Percentiles rank a stretch among this genome's conserved stretches.
phyloP scores from a whole-genome alignment of 2,888 invertebrate genomes.

The Hemistola chrysoprasaria region DNA sequence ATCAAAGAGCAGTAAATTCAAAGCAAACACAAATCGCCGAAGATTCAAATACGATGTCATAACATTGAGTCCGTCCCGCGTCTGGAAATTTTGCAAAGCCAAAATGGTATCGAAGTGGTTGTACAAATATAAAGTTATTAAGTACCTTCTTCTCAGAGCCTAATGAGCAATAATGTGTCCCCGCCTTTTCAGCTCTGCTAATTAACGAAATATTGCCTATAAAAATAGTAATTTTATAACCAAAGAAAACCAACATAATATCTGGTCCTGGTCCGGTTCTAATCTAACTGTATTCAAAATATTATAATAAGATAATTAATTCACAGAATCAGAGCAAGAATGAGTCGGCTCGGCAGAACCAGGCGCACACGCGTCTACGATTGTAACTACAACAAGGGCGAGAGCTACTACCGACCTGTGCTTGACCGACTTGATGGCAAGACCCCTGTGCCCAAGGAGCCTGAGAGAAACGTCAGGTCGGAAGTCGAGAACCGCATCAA shows the following conservation, averaged over 20 bases:
- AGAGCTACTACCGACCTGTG: slow-evolving; percentile 91
- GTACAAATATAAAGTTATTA: no score
- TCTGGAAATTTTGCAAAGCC: no score
- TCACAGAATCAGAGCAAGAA: slow-evolving; percentile 31
- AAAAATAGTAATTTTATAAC: no score
- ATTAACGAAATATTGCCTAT: no score
- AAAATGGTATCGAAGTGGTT: no score
- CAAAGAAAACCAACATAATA: no score
- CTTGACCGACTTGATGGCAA: slow-evolving; percentile 89
- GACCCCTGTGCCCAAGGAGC: slow-evolving; percentile 51
- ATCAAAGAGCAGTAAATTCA: slow-evolving; percentile 6
- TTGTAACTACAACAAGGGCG: slow-evolving; percentile 92
- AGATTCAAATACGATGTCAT: no score
- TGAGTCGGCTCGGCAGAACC: slow-evolving; percentile 81
- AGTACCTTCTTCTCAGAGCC: no score
- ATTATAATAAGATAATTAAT: not conserved
- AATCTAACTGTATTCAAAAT: slow-evolving; percentile 12
- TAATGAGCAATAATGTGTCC: no score
- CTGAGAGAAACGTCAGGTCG: slow-evolving; percentile 59
- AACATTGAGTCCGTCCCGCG: no score
- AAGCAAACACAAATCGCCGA: not conserved
- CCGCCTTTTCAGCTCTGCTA: no score
- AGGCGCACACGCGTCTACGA: slow-evolving; percentile 92
- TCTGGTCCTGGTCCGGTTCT: no score
- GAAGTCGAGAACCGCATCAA: slow-evolving; percentile 68